phyloP scores from a whole-genome alignment of 1,140 invertebrate species.

The Dryas iulia region DNA sequence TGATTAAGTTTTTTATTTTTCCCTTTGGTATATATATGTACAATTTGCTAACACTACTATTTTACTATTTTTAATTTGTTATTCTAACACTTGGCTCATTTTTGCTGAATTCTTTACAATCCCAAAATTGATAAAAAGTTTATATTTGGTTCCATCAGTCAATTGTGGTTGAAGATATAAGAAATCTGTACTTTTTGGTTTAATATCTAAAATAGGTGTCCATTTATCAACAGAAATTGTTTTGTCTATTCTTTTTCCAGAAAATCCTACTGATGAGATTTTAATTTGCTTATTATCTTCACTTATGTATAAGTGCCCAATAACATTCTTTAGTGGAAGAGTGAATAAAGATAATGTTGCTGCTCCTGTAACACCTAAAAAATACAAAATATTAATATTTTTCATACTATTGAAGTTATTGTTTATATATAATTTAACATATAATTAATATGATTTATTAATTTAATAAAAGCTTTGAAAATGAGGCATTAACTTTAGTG shows the following conservation, averaged over 20 bases:
- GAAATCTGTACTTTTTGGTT: constrained; percentile 49
- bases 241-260: constrained; percentile 80
- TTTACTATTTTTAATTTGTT: constrained; percentile 7
- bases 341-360: constrained; percentile 60
- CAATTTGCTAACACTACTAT: neutral
- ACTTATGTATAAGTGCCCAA: constrained; percentile 82
- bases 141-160: constrained; percentile 63
- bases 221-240: constrained; percentile 71
- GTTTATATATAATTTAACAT: too few relatives aligned
- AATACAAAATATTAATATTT: constrained; percentile 21
- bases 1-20: constrained; percentile 34
- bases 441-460: too few relatives aligned
- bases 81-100: constrained; percentile 66
- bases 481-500: too few relatives aligned
- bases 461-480: too few relatives aligned
- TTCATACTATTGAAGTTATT: too few relatives aligned
- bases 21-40: neutral
- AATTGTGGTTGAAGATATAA: constrained; percentile 61
- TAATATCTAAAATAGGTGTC: constrained; percentile 70
- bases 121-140: constrained; percentile 63
- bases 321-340: constrained; percentile 70
- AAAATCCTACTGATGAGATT: constrained; percentile 81
- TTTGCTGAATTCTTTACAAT: constrained; percentile 55
- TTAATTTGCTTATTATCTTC: constrained; percentile 75
- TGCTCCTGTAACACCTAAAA: constrained; percentile 72